Evolutionary conservation across 2,888 invertebrate species (phyloP), one percentile per base, ranked within the genome.

Genomic region (Drosophila affinis): DNA sequence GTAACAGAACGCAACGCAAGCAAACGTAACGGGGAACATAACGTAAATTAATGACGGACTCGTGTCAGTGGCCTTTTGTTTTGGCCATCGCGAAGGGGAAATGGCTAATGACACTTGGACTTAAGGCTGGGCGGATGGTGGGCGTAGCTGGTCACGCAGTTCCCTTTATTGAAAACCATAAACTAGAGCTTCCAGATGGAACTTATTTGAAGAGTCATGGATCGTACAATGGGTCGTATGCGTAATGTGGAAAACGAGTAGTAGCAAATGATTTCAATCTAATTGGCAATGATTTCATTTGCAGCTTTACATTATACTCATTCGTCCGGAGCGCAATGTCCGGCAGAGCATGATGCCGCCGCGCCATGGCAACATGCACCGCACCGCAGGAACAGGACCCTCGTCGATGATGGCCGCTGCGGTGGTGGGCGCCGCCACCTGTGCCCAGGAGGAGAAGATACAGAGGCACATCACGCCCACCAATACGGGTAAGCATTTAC

Each of bases 291-390:
- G 34, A 34, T 34, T 34, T 34, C 1, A 34, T 34, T 21, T 47
- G 27, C 48, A 97, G 97, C 92, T 97, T 49, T 97, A 97, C 92
- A 98, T 98, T 88, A 98, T 98, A 82, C 93, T 98, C 75, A 94
- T 98, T 70, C 95, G 97, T 76, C 98, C 98, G 10, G 98, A 98
- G 92, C 93, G 97, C 45, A 98, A 98, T 92, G 95, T 98, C 12
- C 94, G 98, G 0, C 97, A 97, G 90, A 96, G 96, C 91, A 96
- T 96, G 94, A 96, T 96, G 96, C 95, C 96, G 18, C 95, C 95
- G 78, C 92, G 94, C 45, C 94, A 93, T 81, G 94, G 94, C 79
- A 94, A 94, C 52, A 93, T 94, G 88, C 94, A 94, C 81, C 94
- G 94, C 84, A 94, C 94, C 52, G 93, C 94, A 0, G 93, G 93